Percentiles rank a stretch among this genome's conserved stretches.
Evolutionary conservation across 1,140 invertebrate species (phyloP).

Genomic region (Drosophila mayri): DNA sequence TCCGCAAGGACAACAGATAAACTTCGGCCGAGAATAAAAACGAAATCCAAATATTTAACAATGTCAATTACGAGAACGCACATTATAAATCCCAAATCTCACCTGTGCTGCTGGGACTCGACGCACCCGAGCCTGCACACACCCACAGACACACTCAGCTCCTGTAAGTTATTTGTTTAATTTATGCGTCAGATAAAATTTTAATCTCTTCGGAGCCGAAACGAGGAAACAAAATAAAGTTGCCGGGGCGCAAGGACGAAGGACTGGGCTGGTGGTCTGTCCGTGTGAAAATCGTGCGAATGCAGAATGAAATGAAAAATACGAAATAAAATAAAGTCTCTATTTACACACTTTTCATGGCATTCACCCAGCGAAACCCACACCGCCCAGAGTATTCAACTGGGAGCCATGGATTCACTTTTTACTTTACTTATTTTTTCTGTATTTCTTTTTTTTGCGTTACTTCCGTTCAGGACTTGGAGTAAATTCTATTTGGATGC

Average conservation of each 20-base stretch:
- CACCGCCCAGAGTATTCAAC: constrained; percentile 48
- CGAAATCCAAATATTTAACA: constrained; percentile 82
- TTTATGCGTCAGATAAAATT: constrained; percentile 84
- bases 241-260: constrained; percentile 17
- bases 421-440: constrained; percentile 13
- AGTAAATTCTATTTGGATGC: constrained; percentile 55
- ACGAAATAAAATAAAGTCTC: constrained; percentile 79
- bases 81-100: constrained; percentile 84
- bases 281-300: constrained; percentile 34
- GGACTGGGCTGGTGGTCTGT: background rate
- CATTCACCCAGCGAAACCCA: background rate
- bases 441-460: constrained; percentile 8
- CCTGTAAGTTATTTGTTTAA: constrained; percentile 81
- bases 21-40: constrained; percentile 38
- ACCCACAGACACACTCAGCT: constrained; percentile 28
- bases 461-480: constrained; percentile 15
- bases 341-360: constrained; percentile 80
- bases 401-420: constrained; percentile 69
- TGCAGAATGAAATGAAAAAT: constrained; percentile 45
- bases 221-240: constrained; percentile 71
- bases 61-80: constrained; percentile 83
- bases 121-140: background rate
- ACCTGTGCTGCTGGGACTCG: constrained; percentile 70
- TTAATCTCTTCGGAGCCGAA: constrained; percentile 79
- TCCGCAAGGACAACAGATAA: constrained; percentile 48